phyloP scores from a whole-genome alignment of 2,888 invertebrate genomes.

The Napeogenes inachia region DNA sequence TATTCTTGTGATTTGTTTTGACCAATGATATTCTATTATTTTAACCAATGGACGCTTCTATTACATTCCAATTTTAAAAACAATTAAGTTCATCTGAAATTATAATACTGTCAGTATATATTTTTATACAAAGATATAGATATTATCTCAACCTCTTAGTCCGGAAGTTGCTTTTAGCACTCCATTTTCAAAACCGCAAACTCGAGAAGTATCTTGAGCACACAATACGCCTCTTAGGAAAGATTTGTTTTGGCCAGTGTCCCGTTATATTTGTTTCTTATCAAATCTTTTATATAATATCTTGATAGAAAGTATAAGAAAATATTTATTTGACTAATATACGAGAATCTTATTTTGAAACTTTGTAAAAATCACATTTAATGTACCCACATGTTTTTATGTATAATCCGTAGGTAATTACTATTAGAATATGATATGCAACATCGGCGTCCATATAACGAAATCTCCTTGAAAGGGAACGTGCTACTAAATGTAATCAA shows the following conservation, averaged over 20 bases:
- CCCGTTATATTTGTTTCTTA: not conserved
- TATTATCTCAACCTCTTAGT: not conserved
- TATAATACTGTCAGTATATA: not conserved
- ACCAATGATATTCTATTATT: no score
- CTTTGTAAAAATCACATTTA: no score
- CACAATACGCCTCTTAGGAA: constrained; percentile 14
- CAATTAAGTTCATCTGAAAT: not conserved
- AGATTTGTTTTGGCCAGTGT: constrained; percentile 22
- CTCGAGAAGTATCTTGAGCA: constrained; percentile 7
- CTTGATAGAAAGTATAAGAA: no score
- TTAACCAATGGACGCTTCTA: no score
- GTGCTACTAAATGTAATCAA: not conserved
- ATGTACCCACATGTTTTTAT: no score
- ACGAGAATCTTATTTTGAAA: no score
- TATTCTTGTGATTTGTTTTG: not conserved
- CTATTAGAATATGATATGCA: no score
- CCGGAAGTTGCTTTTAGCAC: constrained; percentile 5
- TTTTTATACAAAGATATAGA: not conserved
- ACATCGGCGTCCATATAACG: not conserved
- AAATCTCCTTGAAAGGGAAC: not conserved
- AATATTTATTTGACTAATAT: no score
- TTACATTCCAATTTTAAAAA: not conserved
- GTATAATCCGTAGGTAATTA: no score
- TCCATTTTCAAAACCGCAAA: constrained; percentile 8
- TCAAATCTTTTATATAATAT: no score